Base-by-base conservation (phyloP, 92 coral and sea anemone species). In the Porites evermanni region DNA sequence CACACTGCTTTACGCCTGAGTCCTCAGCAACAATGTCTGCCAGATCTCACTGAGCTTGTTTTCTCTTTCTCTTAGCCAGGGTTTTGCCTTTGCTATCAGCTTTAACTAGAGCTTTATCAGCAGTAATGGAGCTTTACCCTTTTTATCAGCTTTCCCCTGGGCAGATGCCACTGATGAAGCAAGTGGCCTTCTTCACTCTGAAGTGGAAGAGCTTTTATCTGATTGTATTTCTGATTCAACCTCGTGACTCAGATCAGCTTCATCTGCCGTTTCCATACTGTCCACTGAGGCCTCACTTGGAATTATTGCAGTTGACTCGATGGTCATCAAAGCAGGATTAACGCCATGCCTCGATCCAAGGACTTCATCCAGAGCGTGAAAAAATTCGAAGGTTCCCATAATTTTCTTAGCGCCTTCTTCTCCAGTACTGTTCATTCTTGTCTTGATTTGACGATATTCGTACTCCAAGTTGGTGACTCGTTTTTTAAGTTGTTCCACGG, bases 261-360 rank as follows among this genome's bases (percentile, higher is more conserved):
- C 14, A 14, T 56, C 16, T 11, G 3, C 16, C 14, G 61, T 56
- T 14, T 56, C 14, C 47, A 38, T 3, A 38, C 5, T 38, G 61
- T 56, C 16, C 13, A 2, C 61, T 56, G 61, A 11, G 17, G 61
- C 2, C 16, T 56, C 61, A 14, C 13, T 11, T 14, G 61, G 61
- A 56, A 14, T 56, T 3, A 56, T 11, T 14, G 61, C 16, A 11
- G 61, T 76, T 78, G 85, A 89, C 73, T 76, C 79, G 32, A 84
- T 63, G 3, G 67, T 79, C 92, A 84, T 84, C 64, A 53, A 8
- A 58, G 84, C 89, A 61, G 92, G 12, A 74, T 83, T 89, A 53
- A 68, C 60, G 26, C 84, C 85, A 80, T 89, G 85, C 81, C 89
- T 66, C 77, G 52, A 64, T 5, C 88, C 88, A 12, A 88, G 88